A percentile compares a stretch with the other conserved stretches of the same genome.
phyloP scores from a whole-genome alignment of 2,888 invertebrate species.

The Pomacea canaliculata region DNA sequence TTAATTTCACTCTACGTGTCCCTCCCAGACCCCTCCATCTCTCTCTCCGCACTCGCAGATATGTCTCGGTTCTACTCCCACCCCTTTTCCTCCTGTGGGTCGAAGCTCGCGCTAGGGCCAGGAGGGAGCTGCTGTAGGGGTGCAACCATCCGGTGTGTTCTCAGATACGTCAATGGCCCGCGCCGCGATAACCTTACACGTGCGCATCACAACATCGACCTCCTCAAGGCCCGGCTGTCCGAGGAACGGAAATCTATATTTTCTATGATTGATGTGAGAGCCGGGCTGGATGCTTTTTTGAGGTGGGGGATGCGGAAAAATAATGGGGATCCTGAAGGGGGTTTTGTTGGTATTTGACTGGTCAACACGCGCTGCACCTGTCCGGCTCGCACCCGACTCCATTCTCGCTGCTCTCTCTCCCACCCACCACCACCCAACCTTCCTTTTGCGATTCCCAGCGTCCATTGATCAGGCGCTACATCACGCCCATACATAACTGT shows the following conservation, averaged over 20 bases:
- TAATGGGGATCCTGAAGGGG: conserved; percentile 1
- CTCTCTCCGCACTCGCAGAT: too few species aligned
- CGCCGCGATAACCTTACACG: not conserved
- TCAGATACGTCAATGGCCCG: conserved; percentile 16
- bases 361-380: conserved; percentile 10
- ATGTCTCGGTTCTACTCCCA: too few species aligned
- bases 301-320: not conserved
- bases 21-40: too few species aligned
- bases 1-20: not conserved
- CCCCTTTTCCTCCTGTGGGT: too few species aligned
- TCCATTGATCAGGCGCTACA: not conserved
- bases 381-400: conserved; percentile 10
- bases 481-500: conserved; percentile 5
- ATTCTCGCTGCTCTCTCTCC: not conserved
- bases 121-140: too few species aligned
- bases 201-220: not conserved
- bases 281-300: not conserved
- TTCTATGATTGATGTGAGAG: conserved; percentile 21
- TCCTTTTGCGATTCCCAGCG: not conserved
- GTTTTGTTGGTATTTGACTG: conserved; percentile 3
- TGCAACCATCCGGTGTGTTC: not conserved
- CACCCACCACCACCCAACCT: too few species aligned
- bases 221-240: not conserved
- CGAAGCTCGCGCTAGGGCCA: too few species aligned
- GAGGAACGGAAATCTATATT: conserved; percentile 13